phyloP scores from a whole-genome alignment of 2,888 invertebrate species.

The Cephus pulcher region DNA sequence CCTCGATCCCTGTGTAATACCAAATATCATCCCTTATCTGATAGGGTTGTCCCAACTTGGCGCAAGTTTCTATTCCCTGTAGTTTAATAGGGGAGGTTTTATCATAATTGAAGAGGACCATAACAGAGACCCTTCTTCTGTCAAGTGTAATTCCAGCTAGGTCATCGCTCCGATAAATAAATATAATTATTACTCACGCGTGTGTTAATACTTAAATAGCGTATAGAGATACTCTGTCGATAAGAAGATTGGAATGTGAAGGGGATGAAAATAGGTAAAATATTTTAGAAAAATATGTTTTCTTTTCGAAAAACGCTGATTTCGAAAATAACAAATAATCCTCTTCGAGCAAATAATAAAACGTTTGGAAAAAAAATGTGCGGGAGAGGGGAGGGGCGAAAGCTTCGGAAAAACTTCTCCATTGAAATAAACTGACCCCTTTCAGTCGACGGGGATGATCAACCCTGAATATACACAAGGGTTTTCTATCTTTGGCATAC shows the following conservation, averaged over 20 bases:
- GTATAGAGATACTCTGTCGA: not conserved
- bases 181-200: not conserved
- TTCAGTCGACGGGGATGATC: constrained; percentile 9
- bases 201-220: not conserved
- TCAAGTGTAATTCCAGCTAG: not conserved
- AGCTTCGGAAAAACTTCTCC: constrained; percentile 10
- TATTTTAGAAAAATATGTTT: not conserved
- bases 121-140: not conserved
- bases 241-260: not conserved
- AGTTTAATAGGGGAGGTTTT: not conserved
- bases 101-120: not conserved
- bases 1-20: not conserved
- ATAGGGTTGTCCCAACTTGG: not conserved
- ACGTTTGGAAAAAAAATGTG: not conserved
- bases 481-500: constrained; percentile 13
- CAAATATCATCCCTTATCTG: not conserved
- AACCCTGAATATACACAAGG: constrained; percentile 11
- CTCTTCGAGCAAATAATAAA: no score
- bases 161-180: not conserved
- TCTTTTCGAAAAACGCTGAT: not conserved
- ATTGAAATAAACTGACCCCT: constrained; percentile 12
- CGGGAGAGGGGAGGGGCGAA: not conserved
- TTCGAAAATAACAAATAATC: not conserved
- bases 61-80: not conserved
- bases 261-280: constrained; percentile 3